Conservation (phyloP, 2,888 invertebrate genomes). For the Drosophila meridionalis region DNA sequence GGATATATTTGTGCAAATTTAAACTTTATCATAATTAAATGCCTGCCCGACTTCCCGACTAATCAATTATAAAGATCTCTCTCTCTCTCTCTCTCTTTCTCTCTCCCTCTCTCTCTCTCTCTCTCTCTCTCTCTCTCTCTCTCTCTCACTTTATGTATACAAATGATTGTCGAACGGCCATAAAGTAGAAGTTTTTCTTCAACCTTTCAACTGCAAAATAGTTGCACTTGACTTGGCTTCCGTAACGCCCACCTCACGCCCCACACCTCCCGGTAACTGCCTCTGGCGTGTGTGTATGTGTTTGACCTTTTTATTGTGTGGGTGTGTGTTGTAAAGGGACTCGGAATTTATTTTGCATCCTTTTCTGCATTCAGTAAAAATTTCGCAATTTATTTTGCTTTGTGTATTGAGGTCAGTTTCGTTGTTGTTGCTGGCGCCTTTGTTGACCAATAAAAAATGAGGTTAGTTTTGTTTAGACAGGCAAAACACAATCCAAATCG, state of each 20-base stretch:
- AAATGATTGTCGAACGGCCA: constrained; percentile 51
- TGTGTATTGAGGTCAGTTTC: constrained; percentile 71
- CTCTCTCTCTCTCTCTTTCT: too few species aligned
- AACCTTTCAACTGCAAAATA: constrained; percentile 28
- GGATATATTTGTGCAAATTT: background rate
- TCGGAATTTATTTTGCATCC: constrained; percentile 75
- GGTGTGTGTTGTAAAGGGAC: constrained; percentile 57
- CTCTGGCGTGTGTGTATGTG: background rate
- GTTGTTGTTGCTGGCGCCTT: constrained; percentile 32
- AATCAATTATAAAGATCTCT: background rate
- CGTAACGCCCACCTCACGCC: background rate
- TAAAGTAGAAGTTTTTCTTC: constrained; percentile 41
- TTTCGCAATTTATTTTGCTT: constrained; percentile 76
- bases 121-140: too few species aligned
- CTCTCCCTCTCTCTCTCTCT: too few species aligned
- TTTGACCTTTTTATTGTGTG: constrained; percentile 52
- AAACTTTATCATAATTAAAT: background rate
- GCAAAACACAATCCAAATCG: constrained; percentile 35
- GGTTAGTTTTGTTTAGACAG: constrained; percentile 75
- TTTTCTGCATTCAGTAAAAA: constrained; percentile 66
- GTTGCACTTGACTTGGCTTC: constrained; percentile 35
- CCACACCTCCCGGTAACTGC: background rate
- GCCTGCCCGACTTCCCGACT: background rate
- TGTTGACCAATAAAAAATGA: constrained; percentile 71
- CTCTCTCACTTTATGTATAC: constrained; percentile 1